Conservation (phyloP, 2,113 vertebrate species). For the Monarcha castaneiventris region DNA sequence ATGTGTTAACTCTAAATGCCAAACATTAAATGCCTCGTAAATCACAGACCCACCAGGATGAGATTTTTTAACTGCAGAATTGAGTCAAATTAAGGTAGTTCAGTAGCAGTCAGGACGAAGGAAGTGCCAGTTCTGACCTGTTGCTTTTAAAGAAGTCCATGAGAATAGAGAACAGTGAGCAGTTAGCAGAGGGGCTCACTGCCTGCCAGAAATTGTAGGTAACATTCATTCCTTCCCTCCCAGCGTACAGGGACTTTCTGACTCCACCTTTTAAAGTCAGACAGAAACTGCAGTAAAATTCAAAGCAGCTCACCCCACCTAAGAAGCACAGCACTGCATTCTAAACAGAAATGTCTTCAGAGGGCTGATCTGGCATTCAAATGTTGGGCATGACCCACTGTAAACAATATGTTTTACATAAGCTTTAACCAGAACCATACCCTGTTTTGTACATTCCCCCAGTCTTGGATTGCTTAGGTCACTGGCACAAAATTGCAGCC, state of each 20-base stretch:
- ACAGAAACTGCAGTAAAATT: background rate
- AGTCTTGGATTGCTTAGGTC: background rate
- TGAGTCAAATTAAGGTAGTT: background rate
- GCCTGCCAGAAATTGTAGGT: background rate
- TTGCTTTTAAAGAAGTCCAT: background rate
- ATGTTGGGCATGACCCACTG: background rate
- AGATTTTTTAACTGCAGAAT: background rate
- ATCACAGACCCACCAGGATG: background rate
- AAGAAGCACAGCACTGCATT: background rate
- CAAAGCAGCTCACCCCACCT: background rate
- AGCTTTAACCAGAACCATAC: constrained; percentile 25
- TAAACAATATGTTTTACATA: background rate
- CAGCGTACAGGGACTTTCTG: background rate
- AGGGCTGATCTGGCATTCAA: background rate
- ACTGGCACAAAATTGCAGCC: background rate
- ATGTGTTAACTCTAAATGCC: background rate
- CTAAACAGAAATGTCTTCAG: background rate
- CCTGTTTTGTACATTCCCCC: background rate
- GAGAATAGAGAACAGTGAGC: fast-evolving
- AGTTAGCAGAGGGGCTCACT: background rate
- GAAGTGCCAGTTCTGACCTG: background rate
- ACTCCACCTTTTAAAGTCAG: background rate
- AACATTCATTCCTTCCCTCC: background rate
- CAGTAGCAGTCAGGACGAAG: background rate
- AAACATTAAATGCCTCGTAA: background rate